Evolutionary conservation across 2,888 invertebrate genomes (phyloP), one percentile per base, ranked within the genome.

Genomic region (Leucophenga maculata): DNA sequence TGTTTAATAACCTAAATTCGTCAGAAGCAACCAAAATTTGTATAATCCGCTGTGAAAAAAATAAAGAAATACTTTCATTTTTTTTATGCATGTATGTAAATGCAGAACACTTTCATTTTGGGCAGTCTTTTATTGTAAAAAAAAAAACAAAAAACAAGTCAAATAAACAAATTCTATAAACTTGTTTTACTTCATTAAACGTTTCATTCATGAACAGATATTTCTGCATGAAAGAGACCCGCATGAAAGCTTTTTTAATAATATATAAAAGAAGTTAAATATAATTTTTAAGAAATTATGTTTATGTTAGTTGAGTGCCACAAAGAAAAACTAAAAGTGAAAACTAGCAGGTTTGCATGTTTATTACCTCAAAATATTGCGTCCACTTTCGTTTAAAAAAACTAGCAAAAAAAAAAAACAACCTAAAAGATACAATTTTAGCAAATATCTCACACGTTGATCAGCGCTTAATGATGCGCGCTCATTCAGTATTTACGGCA

Each of bases 381-480:
- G 50, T 50, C 50, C 50, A 50, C 50, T 50, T 50, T 50, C 50
- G 50, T 50, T 50, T 50, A 50, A 50, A 50, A 50, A 62, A 69
- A 65, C 62, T 16, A 14, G 74, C 79, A 82, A 81, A 77, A 80
- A 80, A 80, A 80, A 83, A 82, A 80, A 11, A 39, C 39, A 39
- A 52, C 77, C 73, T 71, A 26, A n/a, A 39, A 39, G 11, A 39
- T 6, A 69, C 39, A 39, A 26, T 39, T 62, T 32, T 32, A 62
- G 46, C 59, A 50, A 71, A 76, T 80, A 80, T 80, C 80, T 80
- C 83, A 82, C 83, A 39, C 39, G 39, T 39, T 39, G 83, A 81
- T 74, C 81, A 82, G 79, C 80, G 82, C 74, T 79, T 82, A 80
- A 80, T 80, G 83, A 77, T 81, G 77, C 79, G 76, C 46, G 18